Evolutionary conservation across 1,140 invertebrate species (phyloP).

Genomic region (Nylanderia fulva): DNA sequence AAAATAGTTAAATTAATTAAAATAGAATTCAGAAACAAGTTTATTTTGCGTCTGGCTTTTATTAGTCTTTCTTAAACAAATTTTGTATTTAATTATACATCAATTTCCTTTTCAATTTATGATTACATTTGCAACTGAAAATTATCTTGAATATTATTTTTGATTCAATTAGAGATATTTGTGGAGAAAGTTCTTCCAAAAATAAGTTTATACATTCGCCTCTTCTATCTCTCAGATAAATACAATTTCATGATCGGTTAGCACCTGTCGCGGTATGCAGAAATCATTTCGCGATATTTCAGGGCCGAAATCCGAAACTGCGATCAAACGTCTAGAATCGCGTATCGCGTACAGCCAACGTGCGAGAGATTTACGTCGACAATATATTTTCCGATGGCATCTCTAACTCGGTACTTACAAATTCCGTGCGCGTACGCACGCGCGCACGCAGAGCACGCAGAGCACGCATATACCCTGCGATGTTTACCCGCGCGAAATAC

Average conservation of each 20-base stretch:
- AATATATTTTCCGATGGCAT: constrained; percentile 52
- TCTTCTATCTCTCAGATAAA: background rate
- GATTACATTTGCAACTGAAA: too few species aligned
- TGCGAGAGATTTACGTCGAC: constrained; percentile 52
- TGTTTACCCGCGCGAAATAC: constrained; percentile 31
- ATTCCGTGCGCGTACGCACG: constrained; percentile 27
- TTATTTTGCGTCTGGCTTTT: too few species aligned
- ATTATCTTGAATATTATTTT: background rate
- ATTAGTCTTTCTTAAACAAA: too few species aligned
- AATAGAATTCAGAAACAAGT: too few species aligned
- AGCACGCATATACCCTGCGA: constrained; percentile 16
- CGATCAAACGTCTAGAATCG: constrained; percentile 53
- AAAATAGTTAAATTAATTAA: too few species aligned
- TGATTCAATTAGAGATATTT: background rate
- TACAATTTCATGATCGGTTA: constrained; percentile 14
- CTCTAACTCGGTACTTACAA: constrained; percentile 53
- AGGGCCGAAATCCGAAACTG: constrained; percentile 17
- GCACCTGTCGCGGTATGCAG: background rate
- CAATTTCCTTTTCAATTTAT: too few species aligned
- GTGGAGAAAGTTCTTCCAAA: background rate
- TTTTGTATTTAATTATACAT: too few species aligned
- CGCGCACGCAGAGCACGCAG: background rate
- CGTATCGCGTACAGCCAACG: constrained; percentile 45
- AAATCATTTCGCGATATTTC: constrained; percentile 48
- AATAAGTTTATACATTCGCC: background rate